These are phyloP conservation scores for Poecilia gillii DNA, from an alignment of 2,797 vertebrate genomes.

Conservation along the genomic window DNA sequence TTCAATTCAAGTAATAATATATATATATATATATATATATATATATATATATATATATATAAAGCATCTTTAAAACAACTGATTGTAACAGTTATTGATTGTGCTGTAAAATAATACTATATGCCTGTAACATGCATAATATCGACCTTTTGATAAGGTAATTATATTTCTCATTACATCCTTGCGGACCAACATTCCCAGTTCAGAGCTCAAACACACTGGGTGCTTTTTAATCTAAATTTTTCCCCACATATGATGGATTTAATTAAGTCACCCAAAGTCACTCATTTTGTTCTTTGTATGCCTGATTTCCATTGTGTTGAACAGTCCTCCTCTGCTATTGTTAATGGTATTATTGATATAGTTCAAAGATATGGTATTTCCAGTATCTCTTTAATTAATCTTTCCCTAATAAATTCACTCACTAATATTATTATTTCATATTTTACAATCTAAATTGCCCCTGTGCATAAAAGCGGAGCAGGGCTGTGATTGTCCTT, in stretches of 20 bases:
- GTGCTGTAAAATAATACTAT: too few relatives aligned
- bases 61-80: too few relatives aligned
- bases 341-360: constrained; percentile 42
- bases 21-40: too few relatives aligned
- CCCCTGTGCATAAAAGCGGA: constrained; percentile 27
- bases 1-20: not conserved
- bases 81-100: too few relatives aligned
- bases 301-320: constrained; percentile 16
- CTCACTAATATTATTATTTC: constrained; percentile 29
- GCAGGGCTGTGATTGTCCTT: constrained; percentile 32
- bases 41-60: too few relatives aligned
- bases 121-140: too few relatives aligned
- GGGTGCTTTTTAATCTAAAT: constrained; percentile 9
- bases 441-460: constrained; percentile 24
- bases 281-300: constrained; percentile 32
- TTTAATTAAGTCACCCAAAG: constrained; percentile 47
- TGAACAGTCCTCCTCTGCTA: constrained; percentile 22
- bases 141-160: too few relatives aligned
- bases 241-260: constrained; percentile 22
- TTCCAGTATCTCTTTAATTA: constrained; percentile 55
- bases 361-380: constrained; percentile 42
- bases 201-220: not conserved
- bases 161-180: not conserved
- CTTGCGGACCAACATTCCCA: not conserved
- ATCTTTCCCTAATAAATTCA: constrained; percentile 42